Conservation (phyloP, 2,113 vertebrate species). For the Lucifuga dentata region DNA sequence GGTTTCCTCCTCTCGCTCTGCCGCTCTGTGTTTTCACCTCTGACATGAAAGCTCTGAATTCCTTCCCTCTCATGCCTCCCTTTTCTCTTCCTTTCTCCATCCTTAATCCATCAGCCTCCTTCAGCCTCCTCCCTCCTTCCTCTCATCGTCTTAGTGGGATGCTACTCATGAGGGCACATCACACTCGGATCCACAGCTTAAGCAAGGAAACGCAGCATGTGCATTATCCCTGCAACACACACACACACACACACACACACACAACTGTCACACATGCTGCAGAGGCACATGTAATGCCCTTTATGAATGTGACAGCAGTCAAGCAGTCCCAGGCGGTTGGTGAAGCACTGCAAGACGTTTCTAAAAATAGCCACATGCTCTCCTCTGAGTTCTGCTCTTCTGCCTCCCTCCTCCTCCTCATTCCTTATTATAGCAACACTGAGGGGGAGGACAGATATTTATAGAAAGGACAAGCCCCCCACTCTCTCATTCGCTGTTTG, state of each 20-base stretch:
- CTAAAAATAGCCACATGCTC: constrained; percentile 75
- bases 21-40: constrained; percentile 2
- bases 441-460: constrained; percentile 61
- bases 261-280: constrained; percentile 22
- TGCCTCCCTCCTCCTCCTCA: constrained; percentile 55
- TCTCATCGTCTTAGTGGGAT: constrained; percentile 4
- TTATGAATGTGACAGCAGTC: constrained; percentile 60
- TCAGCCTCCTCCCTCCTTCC: not conserved
- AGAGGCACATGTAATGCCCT: constrained; percentile 29
- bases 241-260: not conserved
- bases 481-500: constrained; percentile 44
- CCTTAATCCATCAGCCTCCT: not conserved
- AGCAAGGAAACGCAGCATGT: not conserved
- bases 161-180: not conserved
- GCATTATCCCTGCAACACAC: not conserved
- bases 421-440: constrained; percentile 77
- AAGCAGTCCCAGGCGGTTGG: constrained; percentile 57
- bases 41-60: constrained; percentile 5
- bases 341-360: constrained; percentile 51
- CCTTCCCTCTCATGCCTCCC: not conserved
- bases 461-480: constrained; percentile 63
- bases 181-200: constrained; percentile 1
- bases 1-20: constrained; percentile 60
- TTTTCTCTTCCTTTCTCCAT: not conserved
- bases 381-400: constrained; percentile 55